Evolutionary conservation across 2,113 vertebrate genomes (phyloP).

Genomic region (Pelvicachromis taeniatus): DNA sequence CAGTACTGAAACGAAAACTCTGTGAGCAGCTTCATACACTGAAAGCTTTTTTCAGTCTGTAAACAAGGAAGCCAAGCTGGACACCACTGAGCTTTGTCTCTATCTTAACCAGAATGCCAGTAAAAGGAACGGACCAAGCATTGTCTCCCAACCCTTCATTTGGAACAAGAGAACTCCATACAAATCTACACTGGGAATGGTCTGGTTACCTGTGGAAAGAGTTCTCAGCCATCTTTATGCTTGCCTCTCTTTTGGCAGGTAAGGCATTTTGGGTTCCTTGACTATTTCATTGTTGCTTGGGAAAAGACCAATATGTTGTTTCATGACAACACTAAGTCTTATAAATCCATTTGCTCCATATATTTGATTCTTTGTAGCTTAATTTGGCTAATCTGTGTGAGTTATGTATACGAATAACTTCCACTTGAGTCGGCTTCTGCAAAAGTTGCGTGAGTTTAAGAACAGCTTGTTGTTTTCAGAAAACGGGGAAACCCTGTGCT

Average conservation of each 20-base stretch:
- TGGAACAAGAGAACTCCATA: background rate
- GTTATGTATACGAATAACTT: background rate
- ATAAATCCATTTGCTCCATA: background rate
- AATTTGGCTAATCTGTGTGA: background rate
- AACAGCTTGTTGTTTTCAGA: background rate
- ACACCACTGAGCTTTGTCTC: background rate
- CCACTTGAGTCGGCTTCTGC: background rate
- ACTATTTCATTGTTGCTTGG: background rate
- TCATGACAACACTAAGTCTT: background rate
- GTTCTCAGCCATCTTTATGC: background rate
- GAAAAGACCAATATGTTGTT: background rate
- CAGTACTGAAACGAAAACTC: background rate
- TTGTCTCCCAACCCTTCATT: background rate
- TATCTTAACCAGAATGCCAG: background rate
- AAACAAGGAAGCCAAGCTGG: background rate
- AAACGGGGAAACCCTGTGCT: background rate
- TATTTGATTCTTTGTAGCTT: background rate
- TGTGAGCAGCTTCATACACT: background rate
- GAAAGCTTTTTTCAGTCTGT: background rate
- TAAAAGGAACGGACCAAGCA: background rate
- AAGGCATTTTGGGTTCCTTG: background rate
- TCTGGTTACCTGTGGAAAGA: background rate
- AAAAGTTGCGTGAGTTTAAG: background rate
- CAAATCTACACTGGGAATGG: background rate
- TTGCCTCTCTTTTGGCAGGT: background rate